phyloP scores from a whole-genome alignment of 2,113 vertebrate genomes.

The Megaleporinus macrocephalus region DNA sequence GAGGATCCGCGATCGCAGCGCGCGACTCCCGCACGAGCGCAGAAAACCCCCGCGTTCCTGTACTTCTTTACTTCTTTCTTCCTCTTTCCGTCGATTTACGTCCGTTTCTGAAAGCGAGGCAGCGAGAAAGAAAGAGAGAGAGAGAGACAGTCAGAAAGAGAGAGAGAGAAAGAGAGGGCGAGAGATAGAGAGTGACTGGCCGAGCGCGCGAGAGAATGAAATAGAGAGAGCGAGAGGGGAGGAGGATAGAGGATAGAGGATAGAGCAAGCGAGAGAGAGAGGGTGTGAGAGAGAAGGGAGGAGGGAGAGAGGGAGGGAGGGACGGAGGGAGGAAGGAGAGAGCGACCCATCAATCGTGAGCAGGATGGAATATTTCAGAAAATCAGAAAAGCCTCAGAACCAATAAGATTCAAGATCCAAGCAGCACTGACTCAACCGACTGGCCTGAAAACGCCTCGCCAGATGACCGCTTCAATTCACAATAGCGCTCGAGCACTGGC shows the following conservation, averaged over 20 bases:
- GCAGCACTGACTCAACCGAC: no score
- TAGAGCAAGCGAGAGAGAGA: conserved; percentile 31
- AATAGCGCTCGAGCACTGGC: no score
- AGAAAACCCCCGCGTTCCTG: not conserved
- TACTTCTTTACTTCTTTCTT: conserved; percentile 60
- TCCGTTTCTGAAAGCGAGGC: not conserved
- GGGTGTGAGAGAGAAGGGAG: conserved; percentile 6
- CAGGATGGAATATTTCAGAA: conserved; percentile 61
- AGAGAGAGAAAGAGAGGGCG: conserved; percentile 35
- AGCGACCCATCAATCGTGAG: conserved; percentile 52
- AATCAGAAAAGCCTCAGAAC: conserved; percentile 25
- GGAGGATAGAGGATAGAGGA: conserved; percentile 22
- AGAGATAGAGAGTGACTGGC: conserved; percentile 33
- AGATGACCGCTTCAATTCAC: not conserved
- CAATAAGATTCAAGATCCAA: not conserved
- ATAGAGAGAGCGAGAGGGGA: conserved; percentile 37
- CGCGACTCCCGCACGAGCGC: no score
- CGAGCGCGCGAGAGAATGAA: conserved; percentile 16
- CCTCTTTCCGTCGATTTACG: conserved; percentile 38
- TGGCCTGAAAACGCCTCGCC: no score
- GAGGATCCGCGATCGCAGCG: no score
- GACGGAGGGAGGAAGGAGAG: conserved; percentile 1
- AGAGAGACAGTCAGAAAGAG: conserved; percentile 8
- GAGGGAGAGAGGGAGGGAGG: not conserved
- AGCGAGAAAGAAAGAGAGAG: conserved; percentile 13